Conservation (phyloP, 2,888 invertebrate species). For the Tinea semifulvella region DNA sequence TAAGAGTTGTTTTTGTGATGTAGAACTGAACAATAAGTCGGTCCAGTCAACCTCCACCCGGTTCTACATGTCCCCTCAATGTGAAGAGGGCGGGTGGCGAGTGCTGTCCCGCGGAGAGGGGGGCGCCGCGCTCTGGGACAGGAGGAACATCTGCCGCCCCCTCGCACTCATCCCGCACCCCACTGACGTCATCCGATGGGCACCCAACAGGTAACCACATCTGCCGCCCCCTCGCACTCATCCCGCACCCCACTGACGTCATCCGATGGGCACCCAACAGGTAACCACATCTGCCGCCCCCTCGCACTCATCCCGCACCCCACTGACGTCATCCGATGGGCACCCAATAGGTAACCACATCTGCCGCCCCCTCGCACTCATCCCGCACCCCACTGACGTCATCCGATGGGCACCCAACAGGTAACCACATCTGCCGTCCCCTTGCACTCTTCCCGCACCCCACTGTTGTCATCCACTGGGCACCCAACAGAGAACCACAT, state of each 20-base stretch:
- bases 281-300: conserved; percentile 81
- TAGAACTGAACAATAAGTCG: conserved; percentile 76
- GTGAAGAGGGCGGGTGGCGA: conserved; percentile 82
- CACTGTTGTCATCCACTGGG: no score
- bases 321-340: conserved; percentile 81
- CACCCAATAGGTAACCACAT: conserved; percentile 61
- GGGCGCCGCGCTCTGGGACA: conserved; percentile 88
- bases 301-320: conserved; percentile 75
- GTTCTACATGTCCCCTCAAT: conserved; percentile 83
- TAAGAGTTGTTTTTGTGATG: no score
- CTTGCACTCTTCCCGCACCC: no score
- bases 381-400: conserved; percentile 75
- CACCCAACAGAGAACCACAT: no score
- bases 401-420: conserved; percentile 71
- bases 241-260: conserved; percentile 75
- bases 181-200: conserved; percentile 81
- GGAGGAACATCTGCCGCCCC: conserved; percentile 85
- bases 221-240: conserved; percentile 79
- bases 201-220: conserved; percentile 61
- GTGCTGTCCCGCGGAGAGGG: conserved; percentile 86
- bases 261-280: conserved; percentile 71
- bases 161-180: conserved; percentile 75
- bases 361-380: conserved; percentile 79
- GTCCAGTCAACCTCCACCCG: conserved; percentile 77
- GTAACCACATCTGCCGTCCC: conserved; percentile 77